Evolutionary conservation across 2,113 vertebrate genomes (phyloP).

Genomic region (Oreochromis niloticus): DNA sequence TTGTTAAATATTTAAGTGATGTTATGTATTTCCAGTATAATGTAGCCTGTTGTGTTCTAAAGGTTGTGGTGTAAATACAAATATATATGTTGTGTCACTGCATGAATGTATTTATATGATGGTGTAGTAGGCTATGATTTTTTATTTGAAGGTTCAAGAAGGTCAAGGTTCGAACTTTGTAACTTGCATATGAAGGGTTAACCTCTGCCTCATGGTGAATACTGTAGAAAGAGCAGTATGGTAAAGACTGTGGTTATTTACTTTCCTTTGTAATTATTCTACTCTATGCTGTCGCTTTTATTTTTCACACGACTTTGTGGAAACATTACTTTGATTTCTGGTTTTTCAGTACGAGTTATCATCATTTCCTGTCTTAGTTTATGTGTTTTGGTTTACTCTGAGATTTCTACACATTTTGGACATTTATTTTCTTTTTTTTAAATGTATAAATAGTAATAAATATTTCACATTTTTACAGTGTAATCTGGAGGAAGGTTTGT

Average conservation of each 20-base stretch:
- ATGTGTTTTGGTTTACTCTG: not conserved
- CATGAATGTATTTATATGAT: not conserved
- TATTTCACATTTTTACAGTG: not conserved
- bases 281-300: not conserved
- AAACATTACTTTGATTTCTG: not conserved
- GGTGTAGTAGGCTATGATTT: not conserved
- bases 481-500: not conserved
- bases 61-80: not conserved
- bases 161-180: not conserved
- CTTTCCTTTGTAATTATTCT: not conserved
- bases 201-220: not conserved
- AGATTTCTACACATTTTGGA: not conserved
- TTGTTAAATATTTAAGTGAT: not conserved
- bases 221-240: not conserved
- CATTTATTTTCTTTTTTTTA: not conserved
- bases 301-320: not conserved
- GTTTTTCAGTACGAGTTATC: not conserved
- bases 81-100: not conserved
- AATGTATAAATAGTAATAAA: not conserved
- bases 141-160: not conserved
- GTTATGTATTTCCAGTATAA: not conserved
- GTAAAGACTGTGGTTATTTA: not conserved
- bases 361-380: not conserved
- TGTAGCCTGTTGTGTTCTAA: not conserved
- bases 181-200: not conserved